phyloP scores from a whole-genome alignment of 35 echinoderm and acorn worm genomes.

The Anneissia japonica region DNA sequence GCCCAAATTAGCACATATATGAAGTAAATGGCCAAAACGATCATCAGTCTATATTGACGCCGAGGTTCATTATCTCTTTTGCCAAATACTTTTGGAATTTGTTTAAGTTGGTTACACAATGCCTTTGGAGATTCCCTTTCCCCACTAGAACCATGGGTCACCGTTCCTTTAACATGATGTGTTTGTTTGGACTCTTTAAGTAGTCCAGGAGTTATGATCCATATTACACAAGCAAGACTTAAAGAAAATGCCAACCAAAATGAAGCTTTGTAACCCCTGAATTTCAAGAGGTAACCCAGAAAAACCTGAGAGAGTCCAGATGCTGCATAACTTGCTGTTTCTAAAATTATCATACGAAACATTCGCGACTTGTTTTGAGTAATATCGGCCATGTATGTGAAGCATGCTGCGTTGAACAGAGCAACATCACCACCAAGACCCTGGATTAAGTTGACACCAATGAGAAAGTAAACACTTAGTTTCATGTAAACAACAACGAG shows the following conservation, averaged over 20 bases:
- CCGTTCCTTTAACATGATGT: background rate
- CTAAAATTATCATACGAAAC: background rate
- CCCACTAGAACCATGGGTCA: background rate
- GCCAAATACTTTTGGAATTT: background rate
- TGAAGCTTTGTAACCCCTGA: background rate
- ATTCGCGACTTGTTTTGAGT: background rate
- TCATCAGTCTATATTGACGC: background rate
- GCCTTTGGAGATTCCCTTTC: background rate
- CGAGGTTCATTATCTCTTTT: background rate
- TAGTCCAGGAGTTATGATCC: background rate
- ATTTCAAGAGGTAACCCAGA: background rate
- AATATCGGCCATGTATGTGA: background rate
- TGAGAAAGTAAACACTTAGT: background rate
- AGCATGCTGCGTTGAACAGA: background rate
- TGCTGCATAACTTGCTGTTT: background rate
- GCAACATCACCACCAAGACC: background rate
- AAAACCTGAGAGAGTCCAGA: background rate
- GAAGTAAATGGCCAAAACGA: background rate
- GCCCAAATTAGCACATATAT: background rate
- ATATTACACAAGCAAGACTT: background rate
- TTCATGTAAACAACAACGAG: background rate
- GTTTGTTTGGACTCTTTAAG: background rate
- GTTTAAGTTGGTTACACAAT: background rate
- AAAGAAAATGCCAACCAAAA: background rate
- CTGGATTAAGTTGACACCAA: background rate